phyloP scores from a whole-genome alignment of 2,113 vertebrate genomes.

The Arothron firmamentum region DNA sequence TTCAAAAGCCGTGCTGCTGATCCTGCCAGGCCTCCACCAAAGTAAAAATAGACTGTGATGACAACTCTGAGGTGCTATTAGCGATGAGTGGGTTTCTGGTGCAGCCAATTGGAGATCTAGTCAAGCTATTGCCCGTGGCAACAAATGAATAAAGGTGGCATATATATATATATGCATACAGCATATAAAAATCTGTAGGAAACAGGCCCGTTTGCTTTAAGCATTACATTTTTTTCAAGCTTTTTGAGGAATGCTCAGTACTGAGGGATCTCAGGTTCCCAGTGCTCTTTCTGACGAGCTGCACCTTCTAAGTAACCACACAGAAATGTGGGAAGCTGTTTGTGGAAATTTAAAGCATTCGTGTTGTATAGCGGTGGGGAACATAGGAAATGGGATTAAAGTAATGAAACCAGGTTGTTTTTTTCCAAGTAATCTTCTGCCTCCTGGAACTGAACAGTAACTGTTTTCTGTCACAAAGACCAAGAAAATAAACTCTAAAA shows the following conservation, averaged over 20 bases:
- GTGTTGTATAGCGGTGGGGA: no score
- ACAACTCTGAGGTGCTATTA: conserved; percentile 61
- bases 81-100: conserved; percentile 52
- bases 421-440: no score
- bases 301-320: no score
- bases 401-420: no score
- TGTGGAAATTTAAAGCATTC: no score
- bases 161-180: conserved; percentile 25
- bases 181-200: conserved; percentile 35
- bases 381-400: no score
- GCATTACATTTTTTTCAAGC: conserved; percentile 21
- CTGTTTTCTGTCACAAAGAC: no score
- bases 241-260: conserved; percentile 27
- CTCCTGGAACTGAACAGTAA: no score
- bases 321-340: no score
- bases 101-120: conserved; percentile 33
- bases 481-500: no score
- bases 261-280: neutral
- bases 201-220: conserved; percentile 47
- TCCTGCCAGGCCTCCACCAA: conserved; percentile 61
- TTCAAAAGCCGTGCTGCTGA: conserved; percentile 61
- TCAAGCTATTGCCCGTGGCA: conserved; percentile 40
- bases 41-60: conserved; percentile 69
- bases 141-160: conserved; percentile 20
- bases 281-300: no score